Evolutionary conservation across 2,113 vertebrate genomes (phyloP).

Genomic region (Rhynchomys soricoides): DNA sequence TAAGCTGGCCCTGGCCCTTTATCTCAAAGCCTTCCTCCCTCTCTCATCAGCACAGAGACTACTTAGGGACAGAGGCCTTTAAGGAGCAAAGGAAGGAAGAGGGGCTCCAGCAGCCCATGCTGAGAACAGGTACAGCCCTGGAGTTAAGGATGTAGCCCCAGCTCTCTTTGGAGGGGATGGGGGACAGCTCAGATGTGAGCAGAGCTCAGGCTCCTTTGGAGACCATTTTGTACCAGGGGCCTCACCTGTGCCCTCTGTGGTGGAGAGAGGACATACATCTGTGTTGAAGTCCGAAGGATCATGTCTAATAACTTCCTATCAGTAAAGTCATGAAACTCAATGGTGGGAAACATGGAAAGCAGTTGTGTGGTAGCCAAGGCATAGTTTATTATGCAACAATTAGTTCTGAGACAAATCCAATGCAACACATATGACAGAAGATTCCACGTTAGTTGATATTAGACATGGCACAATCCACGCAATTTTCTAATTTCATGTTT

Average conservation of each 20-base stretch:
- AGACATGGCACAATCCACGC: conserved; percentile 48
- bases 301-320: background rate
- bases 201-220: background rate
- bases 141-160: background rate
- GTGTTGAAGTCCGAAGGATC: background rate
- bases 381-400: conserved; percentile 66
- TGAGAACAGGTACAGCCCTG: background rate
- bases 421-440: conserved; percentile 29
- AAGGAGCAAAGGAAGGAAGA: background rate
- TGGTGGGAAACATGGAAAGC: background rate
- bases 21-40: background rate
- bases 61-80: background rate
- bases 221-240: background rate
- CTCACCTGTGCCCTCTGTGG: background rate
- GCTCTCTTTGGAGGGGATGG: background rate
- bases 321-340: background rate
- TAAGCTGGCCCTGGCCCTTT: background rate
- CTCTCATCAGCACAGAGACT: background rate
- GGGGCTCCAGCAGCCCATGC: background rate
- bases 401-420: conserved; percentile 55
- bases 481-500: background rate
- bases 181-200: background rate
- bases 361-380: background rate
- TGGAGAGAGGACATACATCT: background rate
- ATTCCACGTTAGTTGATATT: background rate